These are phyloP conservation scores for Callipepla californica DNA, from an alignment of 2,113 vertebrate species.

Conservation along the genomic window DNA sequence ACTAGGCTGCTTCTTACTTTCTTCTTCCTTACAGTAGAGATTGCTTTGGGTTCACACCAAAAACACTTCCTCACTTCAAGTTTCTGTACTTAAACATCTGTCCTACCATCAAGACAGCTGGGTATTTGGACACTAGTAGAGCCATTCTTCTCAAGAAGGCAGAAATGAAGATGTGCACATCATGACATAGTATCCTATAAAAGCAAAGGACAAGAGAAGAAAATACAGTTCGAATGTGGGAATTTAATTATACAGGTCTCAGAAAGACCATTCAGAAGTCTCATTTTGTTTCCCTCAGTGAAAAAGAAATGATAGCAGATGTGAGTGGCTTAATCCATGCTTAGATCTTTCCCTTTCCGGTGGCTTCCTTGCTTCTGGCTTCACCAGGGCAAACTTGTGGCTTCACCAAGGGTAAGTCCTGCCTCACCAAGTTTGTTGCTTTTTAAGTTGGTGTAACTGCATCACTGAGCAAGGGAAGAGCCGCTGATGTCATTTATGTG, in stretches of 20 bases:
- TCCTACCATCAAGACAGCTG: not conserved
- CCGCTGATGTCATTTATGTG: no score
- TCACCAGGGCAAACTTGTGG: no score
- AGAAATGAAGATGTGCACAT: not conserved
- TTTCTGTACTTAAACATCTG: not conserved
- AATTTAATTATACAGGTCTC: not conserved
- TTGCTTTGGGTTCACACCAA: not conserved
- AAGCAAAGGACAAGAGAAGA: not conserved
- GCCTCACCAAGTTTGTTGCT: no score
- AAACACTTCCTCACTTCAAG: not conserved
- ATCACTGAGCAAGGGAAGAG: no score
- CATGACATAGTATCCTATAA: not conserved
- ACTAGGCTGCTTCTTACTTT: not conserved
- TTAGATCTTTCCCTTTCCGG: not conserved
- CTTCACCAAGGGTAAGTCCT: no score
- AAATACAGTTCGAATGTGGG: not conserved
- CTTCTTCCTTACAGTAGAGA: not conserved
- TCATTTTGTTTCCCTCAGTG: not conserved
- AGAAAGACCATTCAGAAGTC: not conserved
- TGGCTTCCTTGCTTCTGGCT: not conserved
- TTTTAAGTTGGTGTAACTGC: no score
- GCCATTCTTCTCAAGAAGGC: not conserved
- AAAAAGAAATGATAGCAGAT: not conserved
- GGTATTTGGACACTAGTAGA: not conserved
- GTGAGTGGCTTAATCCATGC: accelerated